phyloP scores from a whole-genome alignment of 2,797 vertebrate species.

The Threskiornis aethiopicus region DNA sequence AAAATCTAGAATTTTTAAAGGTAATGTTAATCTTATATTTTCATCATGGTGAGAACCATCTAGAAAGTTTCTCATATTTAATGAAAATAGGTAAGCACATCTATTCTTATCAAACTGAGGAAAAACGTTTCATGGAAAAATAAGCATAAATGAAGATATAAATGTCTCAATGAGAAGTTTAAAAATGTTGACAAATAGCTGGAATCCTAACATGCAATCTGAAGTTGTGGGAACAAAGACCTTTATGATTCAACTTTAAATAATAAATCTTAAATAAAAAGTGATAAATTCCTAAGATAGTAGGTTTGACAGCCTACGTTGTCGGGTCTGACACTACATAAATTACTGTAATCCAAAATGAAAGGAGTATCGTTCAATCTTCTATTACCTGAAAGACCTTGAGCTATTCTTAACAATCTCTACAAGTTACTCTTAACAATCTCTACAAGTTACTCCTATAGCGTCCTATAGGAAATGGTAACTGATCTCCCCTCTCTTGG shows the following conservation, averaged over 20 bases:
- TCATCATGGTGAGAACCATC: not conserved
- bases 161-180: not conserved
- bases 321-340: constrained; percentile 10
- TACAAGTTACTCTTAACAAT: not conserved
- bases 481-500: not conserved
- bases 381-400: not conserved
- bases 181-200: not conserved
- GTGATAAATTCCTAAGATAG: constrained; percentile 16
- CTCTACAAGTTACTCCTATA: not conserved
- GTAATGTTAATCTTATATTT: not conserved
- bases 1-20: not conserved
- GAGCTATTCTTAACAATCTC: not conserved
- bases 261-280: constrained; percentile 37
- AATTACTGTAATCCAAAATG: constrained; percentile 39
- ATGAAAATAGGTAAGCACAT: not conserved
- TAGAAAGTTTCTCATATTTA: not conserved
- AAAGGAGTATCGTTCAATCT: constrained; percentile 25
- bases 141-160: not conserved
- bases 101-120: not conserved
- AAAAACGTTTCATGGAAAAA: not conserved
- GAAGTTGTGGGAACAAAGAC: constrained; percentile 10
- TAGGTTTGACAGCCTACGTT: constrained; percentile 8
- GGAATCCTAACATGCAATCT: not conserved
- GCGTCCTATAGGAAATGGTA: not conserved
- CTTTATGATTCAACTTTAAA: not conserved